Evolutionary conservation across 2,113 vertebrate genomes (phyloP), one percentile per base, ranked within the genome.

Genomic region (Thryonomys swinderianus): DNA sequence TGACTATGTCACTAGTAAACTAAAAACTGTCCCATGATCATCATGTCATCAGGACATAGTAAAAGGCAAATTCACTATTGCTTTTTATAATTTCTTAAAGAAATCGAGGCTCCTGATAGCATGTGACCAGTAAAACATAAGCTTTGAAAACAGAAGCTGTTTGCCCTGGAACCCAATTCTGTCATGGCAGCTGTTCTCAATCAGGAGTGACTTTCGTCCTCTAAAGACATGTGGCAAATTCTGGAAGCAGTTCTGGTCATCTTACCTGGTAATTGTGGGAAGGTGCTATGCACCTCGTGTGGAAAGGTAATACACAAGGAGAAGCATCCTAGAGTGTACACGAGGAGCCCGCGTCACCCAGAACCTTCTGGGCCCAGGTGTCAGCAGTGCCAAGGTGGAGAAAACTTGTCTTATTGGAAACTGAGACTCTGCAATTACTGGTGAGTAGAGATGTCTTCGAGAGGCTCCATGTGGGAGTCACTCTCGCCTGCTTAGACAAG

Each of bases 401-500:
- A 95, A 95, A 76, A 18, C n/a, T 30, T 88, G 7, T 90, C 42
- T 76, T 57, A 42, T 40, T 76, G 17, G 48, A 83, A 84, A 90
- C 3, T 55, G 51, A 93, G 84, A 40, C n/a, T 83, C 32, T 90
- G 23, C 55, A 71, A 64, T 88, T 59, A 55, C 21, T 16, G 48
- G 13, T 78, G 88, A 82, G 42, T 93, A 4, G 40, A 74, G 1
- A 30, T 34, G 42, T 93, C 83, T 88, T 85, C 51, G 86, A 67
- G 42, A 92, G 10, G n/a, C 78, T 93, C 84, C 7, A 37, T 93
- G 25, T 86, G 45, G 64, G 74, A 95, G 21, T 71, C 62, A 89
- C 53, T 85, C 71, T 93, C 23, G 25, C 85, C 21, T 93, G 57
- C 66, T 88, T 87, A 69, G 91, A 67, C 93, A 92, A 92, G 86